Evolutionary conservation across 2,113 vertebrate genomes (phyloP), one percentile per base, ranked within the genome.

Genomic region (Pachyramphus minor): DNA sequence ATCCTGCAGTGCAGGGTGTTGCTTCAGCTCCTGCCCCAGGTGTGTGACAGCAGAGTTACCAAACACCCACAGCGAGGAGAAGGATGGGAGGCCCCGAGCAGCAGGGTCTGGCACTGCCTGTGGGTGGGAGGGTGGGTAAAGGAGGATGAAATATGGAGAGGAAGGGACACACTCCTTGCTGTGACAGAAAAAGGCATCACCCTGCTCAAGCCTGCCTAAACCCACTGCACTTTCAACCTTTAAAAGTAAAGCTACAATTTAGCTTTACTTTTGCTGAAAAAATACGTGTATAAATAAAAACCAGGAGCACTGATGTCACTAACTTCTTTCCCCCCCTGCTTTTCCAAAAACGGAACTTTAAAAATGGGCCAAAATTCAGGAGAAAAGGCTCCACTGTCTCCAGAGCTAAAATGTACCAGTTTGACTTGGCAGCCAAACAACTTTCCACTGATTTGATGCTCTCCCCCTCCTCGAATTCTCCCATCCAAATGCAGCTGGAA

Each of bases 401-500:
- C 92, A 96, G 87, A 96, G 95, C 94, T 95, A 96, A 95, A 97
- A 96, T 96, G 97, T 96, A 97, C 93, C 97, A 97, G 97, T 97
- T 97, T 95, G 92, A 98, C 95, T 97, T 98, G 98, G 98, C 97
- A 98, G 95, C 75, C 41, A 95, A 90, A 95, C 98, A 96, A 95
- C 96, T 98, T 98, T 98, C 97, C 97, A 97, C 96, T 91, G 85
- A 92, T 95, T 95, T 68, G 91, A 91, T 94, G 80, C 95, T 93
- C 93, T 93, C 82, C 97, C 94, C 94, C 92, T 94, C 92, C 84
- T 92, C 87, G 87, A 95, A 97, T 90, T 96, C 96, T 96, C 97
- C 91, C 96, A 97, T 97, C 94, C 95, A 96, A 96, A 87, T 94
- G 96, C 97, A 97, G 97, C 97, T 98, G 97, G 96, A 97, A 97